These are phyloP conservation scores for Aquatica leii DNA, from an alignment of 2,888 invertebrate species.

Conservation along the genomic window DNA sequence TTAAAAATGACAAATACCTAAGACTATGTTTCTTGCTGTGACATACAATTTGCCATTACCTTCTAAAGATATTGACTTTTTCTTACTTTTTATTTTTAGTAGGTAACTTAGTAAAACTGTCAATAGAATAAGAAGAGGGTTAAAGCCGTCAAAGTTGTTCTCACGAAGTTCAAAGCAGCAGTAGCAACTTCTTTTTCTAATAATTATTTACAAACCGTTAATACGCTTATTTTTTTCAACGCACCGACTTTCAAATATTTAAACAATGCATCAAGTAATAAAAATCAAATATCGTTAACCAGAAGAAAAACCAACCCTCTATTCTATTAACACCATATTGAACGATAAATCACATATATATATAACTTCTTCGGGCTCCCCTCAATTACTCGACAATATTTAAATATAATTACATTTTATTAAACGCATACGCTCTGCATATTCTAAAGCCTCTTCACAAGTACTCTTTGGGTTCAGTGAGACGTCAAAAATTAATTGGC, in stretches of 20 bases:
- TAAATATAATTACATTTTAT: slow-evolving; percentile 45
- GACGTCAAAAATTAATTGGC: slow-evolving; percentile 46
- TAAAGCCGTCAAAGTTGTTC: slow-evolving; percentile 3
- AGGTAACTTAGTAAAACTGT: not conserved
- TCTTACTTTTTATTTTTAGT: not conserved
- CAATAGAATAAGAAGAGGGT: not conserved
- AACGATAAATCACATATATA: slow-evolving; percentile 40
- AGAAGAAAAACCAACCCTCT: slow-evolving; percentile 10
- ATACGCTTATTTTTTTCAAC: not conserved
- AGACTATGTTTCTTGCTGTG: not conserved
- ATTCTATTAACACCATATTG: slow-evolving; percentile 26
- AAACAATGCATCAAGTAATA: slow-evolving; percentile 1
- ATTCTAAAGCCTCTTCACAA: slow-evolving; percentile 31
- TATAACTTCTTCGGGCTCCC: slow-evolving; percentile 26
- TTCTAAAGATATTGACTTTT: not conserved
- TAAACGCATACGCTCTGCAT: slow-evolving; percentile 38
- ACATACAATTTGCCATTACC: not conserved
- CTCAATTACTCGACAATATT: slow-evolving; percentile 39
- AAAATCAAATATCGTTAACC: slow-evolving; percentile 16
- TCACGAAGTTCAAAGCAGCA: slow-evolving; percentile 1
- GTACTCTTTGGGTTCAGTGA: slow-evolving; percentile 39
- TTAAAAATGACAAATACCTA: not conserved
- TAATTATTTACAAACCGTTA: not conserved
- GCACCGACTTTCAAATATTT: not conserved
- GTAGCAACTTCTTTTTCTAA: not conserved